A percentile compares a stretch with the other conserved stretches of the same genome.
phyloP scores from a whole-genome alignment of 2,797 vertebrate species.

The Macrochelys suwanniensis region DNA sequence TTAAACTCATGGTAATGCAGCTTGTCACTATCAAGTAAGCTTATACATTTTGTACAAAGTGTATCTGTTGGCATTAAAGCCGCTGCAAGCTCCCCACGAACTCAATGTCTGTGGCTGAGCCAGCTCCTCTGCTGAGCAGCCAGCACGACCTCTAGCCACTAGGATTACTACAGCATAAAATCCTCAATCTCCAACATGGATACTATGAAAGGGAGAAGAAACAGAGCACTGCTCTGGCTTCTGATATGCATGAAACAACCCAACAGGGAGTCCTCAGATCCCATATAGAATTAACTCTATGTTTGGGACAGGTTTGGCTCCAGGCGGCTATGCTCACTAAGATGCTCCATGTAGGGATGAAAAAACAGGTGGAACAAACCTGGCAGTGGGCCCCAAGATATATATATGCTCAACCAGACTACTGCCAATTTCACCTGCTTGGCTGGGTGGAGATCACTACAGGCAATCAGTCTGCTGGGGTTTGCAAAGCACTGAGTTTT shows the following conservation, averaged over 20 bases:
- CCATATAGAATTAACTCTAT: neutral
- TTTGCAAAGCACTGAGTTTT: neutral
- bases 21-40: neutral
- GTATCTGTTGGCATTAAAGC: neutral
- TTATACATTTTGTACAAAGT: neutral
- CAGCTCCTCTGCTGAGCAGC: neutral
- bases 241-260: neutral
- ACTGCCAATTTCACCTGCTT: neutral
- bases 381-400: neutral
- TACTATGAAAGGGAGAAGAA: neutral
- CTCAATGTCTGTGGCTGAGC: neutral
- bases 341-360: neutral
- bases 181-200: rapidly evolving
- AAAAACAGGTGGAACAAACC: neutral
- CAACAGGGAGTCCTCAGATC: neutral
- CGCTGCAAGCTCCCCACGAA: neutral
- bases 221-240: neutral
- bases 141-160: neutral
- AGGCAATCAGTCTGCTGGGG: neutral
- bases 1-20: neutral
- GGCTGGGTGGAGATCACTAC: neutral
- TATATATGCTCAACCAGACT: neutral
- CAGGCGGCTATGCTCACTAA: neutral
- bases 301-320: neutral
- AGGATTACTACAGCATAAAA: neutral